Percentiles rank a stretch among this genome's conserved stretches.
These are phyloP conservation scores for Siniperca knerii DNA, from an alignment of 2,113 vertebrate species.

Conservation along the genomic window DNA sequence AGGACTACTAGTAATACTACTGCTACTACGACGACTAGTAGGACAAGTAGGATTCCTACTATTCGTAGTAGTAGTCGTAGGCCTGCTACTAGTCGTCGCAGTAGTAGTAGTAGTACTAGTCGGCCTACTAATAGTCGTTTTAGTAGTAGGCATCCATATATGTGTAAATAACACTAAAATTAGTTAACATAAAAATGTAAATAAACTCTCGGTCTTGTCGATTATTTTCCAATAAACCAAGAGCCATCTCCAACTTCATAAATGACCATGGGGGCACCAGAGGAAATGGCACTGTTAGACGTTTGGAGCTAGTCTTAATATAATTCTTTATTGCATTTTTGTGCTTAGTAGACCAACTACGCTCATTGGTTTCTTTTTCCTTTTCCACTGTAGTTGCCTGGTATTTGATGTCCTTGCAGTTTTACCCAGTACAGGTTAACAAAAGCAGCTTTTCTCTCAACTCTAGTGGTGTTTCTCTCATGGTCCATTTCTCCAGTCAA, in stretches of 20 bases:
- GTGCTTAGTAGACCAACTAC: neutral
- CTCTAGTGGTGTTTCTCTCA: neutral
- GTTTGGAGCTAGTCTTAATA: neutral
- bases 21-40: too few relatives aligned
- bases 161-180: neutral
- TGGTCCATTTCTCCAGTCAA: neutral
- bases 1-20: neutral
- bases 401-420: neutral
- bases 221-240: neutral
- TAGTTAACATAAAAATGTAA: neutral
- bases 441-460: neutral
- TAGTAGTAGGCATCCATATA: neutral
- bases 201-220: neutral
- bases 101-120: too few relatives aligned
- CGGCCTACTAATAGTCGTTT: too few relatives aligned
- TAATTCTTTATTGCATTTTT: neutral
- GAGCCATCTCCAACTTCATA: neutral
- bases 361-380: neutral
- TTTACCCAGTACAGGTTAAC: neutral
- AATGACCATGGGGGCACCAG: neutral
- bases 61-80: too few relatives aligned
- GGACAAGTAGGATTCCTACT: too few relatives aligned
- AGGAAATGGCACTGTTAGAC: neutral
- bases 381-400: neutral
- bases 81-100: too few relatives aligned